phyloP scores from a whole-genome alignment of 2,113 vertebrate genomes.

The Hoplias malabaricus region DNA sequence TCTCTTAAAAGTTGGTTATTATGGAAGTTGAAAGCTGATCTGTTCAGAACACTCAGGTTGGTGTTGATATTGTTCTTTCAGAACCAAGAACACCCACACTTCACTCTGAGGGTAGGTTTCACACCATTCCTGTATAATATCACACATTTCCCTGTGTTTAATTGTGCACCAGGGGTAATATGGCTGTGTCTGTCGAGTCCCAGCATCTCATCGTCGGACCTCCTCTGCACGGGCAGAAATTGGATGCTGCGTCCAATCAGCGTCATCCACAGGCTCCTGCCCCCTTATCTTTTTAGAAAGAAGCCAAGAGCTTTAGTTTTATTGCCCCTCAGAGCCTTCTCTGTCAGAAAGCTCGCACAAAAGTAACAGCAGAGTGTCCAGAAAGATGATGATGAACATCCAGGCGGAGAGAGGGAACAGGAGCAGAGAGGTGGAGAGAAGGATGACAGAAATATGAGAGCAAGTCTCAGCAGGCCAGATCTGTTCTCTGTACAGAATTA shows the following conservation, averaged over 20 bases:
- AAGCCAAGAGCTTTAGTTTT: slow-evolving; percentile 43
- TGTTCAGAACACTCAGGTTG: neutral
- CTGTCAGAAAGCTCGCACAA: slow-evolving; percentile 47
- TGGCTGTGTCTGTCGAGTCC: neutral
- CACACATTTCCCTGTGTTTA: neutral
- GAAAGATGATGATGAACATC: slow-evolving; percentile 36
- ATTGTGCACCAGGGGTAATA: neutral
- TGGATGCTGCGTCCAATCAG: slow-evolving; percentile 4
- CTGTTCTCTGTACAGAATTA: slow-evolving; percentile 36
- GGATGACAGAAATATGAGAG: slow-evolving; percentile 17
- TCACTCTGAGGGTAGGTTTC: neutral
- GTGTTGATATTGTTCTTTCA: neutral
- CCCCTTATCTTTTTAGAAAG: slow-evolving; percentile 39
- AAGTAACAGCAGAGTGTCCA: slow-evolving; percentile 24
- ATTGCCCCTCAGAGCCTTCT: slow-evolving; percentile 46
- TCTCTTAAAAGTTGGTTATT: too few relatives aligned
- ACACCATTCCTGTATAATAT: neutral
- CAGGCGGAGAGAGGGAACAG: slow-evolving; percentile 9
- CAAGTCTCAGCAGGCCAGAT: slow-evolving; percentile 9
- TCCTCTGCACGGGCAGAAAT: neutral
- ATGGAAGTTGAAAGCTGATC: neutral
- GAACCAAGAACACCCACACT: neutral
- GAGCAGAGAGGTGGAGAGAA: slow-evolving; percentile 8
- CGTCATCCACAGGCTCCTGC: slow-evolving; percentile 9
- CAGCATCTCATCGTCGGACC: slow-evolving; percentile 9